Evolutionary conservation across 2,113 vertebrate genomes (phyloP), one percentile per base, ranked within the genome.

Genomic region (Onychostoma macrolepis): DNA sequence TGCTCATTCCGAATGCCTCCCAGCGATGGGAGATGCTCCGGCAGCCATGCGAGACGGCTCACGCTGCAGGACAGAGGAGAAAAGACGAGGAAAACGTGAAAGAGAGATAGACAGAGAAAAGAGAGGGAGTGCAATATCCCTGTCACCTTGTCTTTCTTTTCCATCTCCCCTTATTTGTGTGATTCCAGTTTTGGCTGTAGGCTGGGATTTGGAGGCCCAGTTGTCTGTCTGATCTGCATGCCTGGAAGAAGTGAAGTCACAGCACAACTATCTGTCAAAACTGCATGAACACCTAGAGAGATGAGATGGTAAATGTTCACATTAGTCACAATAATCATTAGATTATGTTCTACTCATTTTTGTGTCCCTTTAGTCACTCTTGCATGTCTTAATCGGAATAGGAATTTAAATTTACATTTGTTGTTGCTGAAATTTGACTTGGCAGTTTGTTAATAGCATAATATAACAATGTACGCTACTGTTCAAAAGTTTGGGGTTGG

Each of bases 141-240:
- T 41, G 74, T 28, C n/a, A 83, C 43, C 21, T 45, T 28, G 65
- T 61, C 30, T 24, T 24, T 11, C 83, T 48, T 69, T 53, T 36
- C 63, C 61, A 43, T 56, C 38, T 65, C 50, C 45, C 24, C 41
- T 79, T 48, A 65, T 85, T 85, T 82, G 71, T 88, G 2, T 9
- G 85, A 56, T 89, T 87, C 86, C 38, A 50, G 86, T 72, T 80
- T n/a, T 45, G 26, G n/a, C 80, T 81, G 58, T 65, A 5, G 80
- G 80, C n/a, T 81, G 38, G 80, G 80, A 81, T 81, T 81, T 81
- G 38, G n/a, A 81, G 26, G 56, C 33, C 78, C 69, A 41, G 24
- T n/a, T 80, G 65, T 80, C 17, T 71, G 19, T 45, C 86, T 81
- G 71, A 11, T 50, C 88, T 75, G 48, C 6, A 36, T 69, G 61